Evolutionary conservation across 1,140 invertebrate genomes (phyloP).

Genomic region (Mya arenaria): DNA sequence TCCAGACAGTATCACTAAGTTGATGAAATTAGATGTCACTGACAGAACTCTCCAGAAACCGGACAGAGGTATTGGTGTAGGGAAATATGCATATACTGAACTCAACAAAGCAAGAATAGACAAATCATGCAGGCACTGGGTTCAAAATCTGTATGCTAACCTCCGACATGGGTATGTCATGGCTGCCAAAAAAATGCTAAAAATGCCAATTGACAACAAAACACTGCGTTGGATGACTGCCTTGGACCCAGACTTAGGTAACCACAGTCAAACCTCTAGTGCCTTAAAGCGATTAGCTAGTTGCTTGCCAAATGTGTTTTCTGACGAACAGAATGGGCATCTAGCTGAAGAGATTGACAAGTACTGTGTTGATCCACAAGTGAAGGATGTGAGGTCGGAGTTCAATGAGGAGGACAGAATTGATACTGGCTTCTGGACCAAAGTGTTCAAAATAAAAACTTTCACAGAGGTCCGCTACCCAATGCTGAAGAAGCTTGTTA

Average conservation of each 20-base stretch:
- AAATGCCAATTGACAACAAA: slow-evolving; percentile 19
- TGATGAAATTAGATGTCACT: slow-evolving; percentile 33
- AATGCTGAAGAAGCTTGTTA: slow-evolving; percentile 18
- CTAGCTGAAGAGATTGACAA: not conserved
- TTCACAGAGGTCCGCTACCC: slow-evolving; percentile 15
- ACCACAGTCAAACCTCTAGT: slow-evolving; percentile 16
- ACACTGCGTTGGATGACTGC: not conserved
- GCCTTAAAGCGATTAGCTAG: slow-evolving; percentile 13
- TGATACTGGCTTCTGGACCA: slow-evolving; percentile 31
- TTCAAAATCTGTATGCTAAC: not conserved
- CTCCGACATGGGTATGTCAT: slow-evolving; percentile 23
- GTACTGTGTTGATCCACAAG: slow-evolving; percentile 1
- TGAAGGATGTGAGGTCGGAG: not conserved
- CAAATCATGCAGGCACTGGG: slow-evolving; percentile 18
- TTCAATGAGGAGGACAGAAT: not conserved
- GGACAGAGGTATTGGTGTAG: slow-evolving; percentile 11
- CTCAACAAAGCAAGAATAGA: slow-evolving; percentile 15
- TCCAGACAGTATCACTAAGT: slow-evolving; percentile 16
- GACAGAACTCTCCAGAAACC: slow-evolving; percentile 29
- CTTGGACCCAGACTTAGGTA: slow-evolving; percentile 6
- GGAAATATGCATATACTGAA: slow-evolving; percentile 13
- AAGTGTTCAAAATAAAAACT: slow-evolving; percentile 11
- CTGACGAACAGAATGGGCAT: not conserved
- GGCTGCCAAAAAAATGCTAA: slow-evolving; percentile 30
- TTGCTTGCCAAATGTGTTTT: slow-evolving; percentile 3